phyloP scores from a whole-genome alignment of 2,797 vertebrate genomes.

The Nannoperca obscura region DNA sequence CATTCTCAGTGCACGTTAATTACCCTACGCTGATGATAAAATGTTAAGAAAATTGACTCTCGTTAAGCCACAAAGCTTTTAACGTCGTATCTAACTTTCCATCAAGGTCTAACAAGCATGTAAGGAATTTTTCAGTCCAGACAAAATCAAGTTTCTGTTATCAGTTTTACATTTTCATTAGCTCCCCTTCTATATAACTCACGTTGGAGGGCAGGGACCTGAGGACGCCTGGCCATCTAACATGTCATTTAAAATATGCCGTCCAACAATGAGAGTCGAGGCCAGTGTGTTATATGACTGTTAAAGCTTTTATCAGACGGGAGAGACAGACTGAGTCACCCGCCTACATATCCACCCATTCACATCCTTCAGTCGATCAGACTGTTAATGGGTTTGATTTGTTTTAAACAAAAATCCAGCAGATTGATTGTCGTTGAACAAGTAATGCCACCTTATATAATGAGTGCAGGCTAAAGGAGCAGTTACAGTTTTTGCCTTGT shows the following conservation, averaged over 20 bases:
- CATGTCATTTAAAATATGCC: slow-evolving; percentile 14
- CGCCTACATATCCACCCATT: slow-evolving; percentile 37
- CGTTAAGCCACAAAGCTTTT: not conserved
- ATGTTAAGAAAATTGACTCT: not conserved
- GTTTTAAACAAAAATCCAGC: slow-evolving; percentile 23
- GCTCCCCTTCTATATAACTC: not conserved
- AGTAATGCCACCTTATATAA: slow-evolving; percentile 19
- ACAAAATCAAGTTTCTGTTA: slow-evolving; percentile 13
- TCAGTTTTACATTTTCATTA: slow-evolving; percentile 19
- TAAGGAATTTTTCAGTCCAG: not conserved
- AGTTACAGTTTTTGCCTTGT: not conserved
- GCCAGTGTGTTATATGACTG: slow-evolving; percentile 4
- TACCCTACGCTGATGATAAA: not conserved
- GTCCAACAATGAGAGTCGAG: slow-evolving; percentile 15
- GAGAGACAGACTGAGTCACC: slow-evolving; percentile 44
- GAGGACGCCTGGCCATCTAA: not conserved
- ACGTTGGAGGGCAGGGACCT: too few relatives aligned
- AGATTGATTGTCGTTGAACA: slow-evolving; percentile 21
- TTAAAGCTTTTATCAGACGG: slow-evolving; percentile 47
- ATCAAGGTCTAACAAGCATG: not conserved
- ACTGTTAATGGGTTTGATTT: slow-evolving; percentile 33
- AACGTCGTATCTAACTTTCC: not conserved
- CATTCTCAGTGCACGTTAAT: not conserved
- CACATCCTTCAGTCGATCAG: slow-evolving; percentile 14
- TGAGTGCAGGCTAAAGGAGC: not conserved